These are phyloP conservation scores for Scyliorhinus canicula DNA, from an alignment of 2,797 vertebrate genomes.

Conservation along the genomic window DNA sequence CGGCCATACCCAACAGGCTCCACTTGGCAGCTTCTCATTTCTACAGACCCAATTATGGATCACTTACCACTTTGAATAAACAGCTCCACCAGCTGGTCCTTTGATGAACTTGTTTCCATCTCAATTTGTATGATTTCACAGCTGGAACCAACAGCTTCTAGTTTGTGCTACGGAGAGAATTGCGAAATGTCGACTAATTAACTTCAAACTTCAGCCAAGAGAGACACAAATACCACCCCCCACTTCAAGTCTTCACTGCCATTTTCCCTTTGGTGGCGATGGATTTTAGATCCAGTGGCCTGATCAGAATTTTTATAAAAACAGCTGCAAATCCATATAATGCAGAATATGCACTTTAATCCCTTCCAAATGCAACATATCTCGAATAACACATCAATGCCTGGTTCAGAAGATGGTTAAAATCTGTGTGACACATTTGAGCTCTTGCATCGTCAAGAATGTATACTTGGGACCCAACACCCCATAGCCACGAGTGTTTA, in stretches of 20 bases:
- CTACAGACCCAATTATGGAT: background rate
- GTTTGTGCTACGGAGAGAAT: constrained; percentile 68
- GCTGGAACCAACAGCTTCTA: constrained; percentile 66
- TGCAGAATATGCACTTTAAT: background rate
- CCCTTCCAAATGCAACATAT: background rate
- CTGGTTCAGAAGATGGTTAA: background rate
- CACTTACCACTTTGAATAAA: constrained; percentile 80
- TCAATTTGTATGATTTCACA: constrained; percentile 81
- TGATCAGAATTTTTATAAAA: background rate
- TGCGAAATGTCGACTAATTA: constrained; percentile 33
- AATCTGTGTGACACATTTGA: background rate
- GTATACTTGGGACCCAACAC: background rate
- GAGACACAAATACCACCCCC: background rate
- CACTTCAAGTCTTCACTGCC: background rate
- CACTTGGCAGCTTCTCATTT: background rate
- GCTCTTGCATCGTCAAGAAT: background rate
- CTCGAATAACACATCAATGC: background rate
- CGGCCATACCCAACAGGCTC: background rate
- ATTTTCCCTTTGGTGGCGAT: background rate
- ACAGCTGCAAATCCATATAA: background rate
- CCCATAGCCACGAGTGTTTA: too few relatives aligned
- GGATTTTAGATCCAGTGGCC: background rate
- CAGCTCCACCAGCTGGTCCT: constrained; percentile 79
- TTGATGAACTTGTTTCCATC: constrained; percentile 76
- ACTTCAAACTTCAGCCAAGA: background rate